Percentiles rank a stretch among this genome's conserved stretches.
Evolutionary conservation across 2,888 invertebrate genomes (phyloP).

Genomic region (Xanthia icteritia): DNA sequence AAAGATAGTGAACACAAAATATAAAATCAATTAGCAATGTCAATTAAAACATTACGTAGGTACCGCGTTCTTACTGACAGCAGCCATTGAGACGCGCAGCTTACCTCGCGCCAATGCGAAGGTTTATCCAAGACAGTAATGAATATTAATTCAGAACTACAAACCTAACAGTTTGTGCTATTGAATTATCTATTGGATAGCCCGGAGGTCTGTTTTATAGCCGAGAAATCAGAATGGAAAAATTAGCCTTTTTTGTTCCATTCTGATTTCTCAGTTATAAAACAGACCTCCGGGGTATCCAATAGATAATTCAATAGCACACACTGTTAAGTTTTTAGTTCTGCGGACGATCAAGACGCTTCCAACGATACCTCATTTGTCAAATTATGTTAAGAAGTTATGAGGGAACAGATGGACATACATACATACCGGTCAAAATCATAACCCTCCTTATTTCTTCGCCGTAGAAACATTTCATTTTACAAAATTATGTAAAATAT

Average conservation of each 20-base stretch:
- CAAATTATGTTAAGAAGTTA: too few species aligned
- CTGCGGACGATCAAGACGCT: too few species aligned
- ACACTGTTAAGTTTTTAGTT: too few species aligned
- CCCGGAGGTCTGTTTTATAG: constrained; percentile 2
- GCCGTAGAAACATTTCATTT: background rate
- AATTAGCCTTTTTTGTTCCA: background rate
- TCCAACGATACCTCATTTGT: too few species aligned
- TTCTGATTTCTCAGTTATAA: too few species aligned
- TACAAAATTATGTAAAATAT: background rate
- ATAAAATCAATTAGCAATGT: constrained; percentile 45
- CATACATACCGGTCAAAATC: too few species aligned
- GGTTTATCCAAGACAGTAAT: constrained; percentile 80
- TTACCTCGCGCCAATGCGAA: constrained; percentile 65
- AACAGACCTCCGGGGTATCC: too few species aligned
- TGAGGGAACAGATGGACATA: too few species aligned
- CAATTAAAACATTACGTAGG: constrained; percentile 42
- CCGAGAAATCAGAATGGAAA: constrained; percentile 2
- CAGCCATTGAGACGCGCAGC: constrained; percentile 65
- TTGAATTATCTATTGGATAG: constrained; percentile 73
- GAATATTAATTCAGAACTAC: constrained; percentile 82
- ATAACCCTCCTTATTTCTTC: too few species aligned
- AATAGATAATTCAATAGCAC: too few species aligned
- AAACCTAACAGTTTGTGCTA: constrained; percentile 70
- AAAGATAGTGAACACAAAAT: constrained; percentile 5
- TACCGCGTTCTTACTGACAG: constrained; percentile 63